Percentiles rank a stretch among this genome's conserved stretches.
Conservation (phyloP, 1,140 invertebrate species). For the Dendroctonus ponderosae region DNA sequence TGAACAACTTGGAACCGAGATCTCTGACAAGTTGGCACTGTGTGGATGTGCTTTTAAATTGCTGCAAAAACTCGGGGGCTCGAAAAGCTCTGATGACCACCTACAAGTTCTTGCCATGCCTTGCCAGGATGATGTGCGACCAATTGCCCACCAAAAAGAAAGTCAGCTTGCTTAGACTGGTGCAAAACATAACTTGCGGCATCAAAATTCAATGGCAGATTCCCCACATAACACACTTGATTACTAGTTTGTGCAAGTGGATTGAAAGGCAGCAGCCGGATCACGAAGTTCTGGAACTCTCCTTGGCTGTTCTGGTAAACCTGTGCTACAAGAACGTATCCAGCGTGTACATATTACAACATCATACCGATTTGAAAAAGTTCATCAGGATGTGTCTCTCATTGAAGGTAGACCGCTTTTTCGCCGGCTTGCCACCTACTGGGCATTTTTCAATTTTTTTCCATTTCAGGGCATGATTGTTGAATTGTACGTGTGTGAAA, state of each 20-base stretch:
- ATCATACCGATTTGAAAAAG: constrained; percentile 63
- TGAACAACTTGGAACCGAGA: constrained; percentile 45
- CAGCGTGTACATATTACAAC: constrained; percentile 64
- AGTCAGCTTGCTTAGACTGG: constrained; percentile 54
- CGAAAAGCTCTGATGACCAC: constrained; percentile 62
- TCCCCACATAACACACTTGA: constrained; percentile 61
- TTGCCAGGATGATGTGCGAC: constrained; percentile 59
- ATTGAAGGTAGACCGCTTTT: constrained; percentile 52
- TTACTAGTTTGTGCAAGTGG: constrained; percentile 62
- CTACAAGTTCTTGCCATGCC: constrained; percentile 66
- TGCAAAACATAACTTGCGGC: constrained; percentile 68
- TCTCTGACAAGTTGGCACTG: constrained; percentile 57
- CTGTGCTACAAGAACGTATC: constrained; percentile 69
- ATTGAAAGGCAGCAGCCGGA: constrained; percentile 56
- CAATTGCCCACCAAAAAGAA: constrained; percentile 56
- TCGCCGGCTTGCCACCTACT: too few relatives aligned
- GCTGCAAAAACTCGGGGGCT: constrained; percentile 59
- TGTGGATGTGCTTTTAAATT: constrained; percentile 61
- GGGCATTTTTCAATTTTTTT: constrained; percentile 1
- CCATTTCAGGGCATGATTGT: constrained; percentile 47
- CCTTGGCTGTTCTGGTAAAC: constrained; percentile 69
- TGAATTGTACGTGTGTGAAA: constrained; percentile 56
- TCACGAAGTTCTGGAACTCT: constrained; percentile 57
- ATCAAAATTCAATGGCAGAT: constrained; percentile 71
- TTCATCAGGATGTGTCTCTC: constrained; percentile 59